phyloP scores from a whole-genome alignment of 2,888 invertebrate species.

The Drosophila phalerata region DNA sequence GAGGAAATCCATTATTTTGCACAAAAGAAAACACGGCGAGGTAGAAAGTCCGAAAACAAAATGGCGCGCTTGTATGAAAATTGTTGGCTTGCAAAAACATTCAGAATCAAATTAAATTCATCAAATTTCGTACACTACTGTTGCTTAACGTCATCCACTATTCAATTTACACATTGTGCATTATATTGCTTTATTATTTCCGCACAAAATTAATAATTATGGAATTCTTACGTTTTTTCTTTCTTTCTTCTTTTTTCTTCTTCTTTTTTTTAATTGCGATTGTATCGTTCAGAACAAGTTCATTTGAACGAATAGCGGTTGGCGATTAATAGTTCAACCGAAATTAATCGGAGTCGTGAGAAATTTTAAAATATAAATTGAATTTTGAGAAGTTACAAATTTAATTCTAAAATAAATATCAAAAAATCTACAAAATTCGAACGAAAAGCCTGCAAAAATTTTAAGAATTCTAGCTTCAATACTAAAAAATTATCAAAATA shows the following conservation, averaged over 20 bases:
- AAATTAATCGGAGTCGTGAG: background rate
- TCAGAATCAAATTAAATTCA: slow-evolving; percentile 12
- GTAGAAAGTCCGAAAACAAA: slow-evolving; percentile 75
- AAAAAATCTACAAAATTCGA: too few species aligned
- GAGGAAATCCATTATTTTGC: slow-evolving; percentile 60
- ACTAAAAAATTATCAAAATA: too few species aligned
- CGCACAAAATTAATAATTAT: slow-evolving; percentile 50
- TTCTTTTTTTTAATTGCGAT: slow-evolving; percentile 47
- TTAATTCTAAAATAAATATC: too few species aligned
- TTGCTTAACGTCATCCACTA: slow-evolving; percentile 15
- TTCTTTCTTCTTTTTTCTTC: slow-evolving; percentile 63
- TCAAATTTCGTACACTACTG: slow-evolving; percentile 19
- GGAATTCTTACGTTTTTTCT: slow-evolving; percentile 70
- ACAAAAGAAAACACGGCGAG: slow-evolving; percentile 70
- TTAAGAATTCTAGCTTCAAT: too few species aligned
- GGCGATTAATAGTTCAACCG: background rate
- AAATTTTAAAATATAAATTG: too few species aligned
- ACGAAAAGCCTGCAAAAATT: too few species aligned
- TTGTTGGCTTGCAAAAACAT: slow-evolving; percentile 56
- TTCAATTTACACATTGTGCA: slow-evolving; percentile 31
- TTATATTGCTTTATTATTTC: slow-evolving; percentile 38
- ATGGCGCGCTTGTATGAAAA: slow-evolving; percentile 73
- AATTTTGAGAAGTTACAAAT: too few species aligned
- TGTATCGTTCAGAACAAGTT: slow-evolving; percentile 15
- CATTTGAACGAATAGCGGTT: background rate